A percentile compares a stretch with the other conserved stretches of the same genome.
Evolutionary conservation across 2,113 vertebrate genomes (phyloP).

Genomic region (Tachysurus vachellii): DNA sequence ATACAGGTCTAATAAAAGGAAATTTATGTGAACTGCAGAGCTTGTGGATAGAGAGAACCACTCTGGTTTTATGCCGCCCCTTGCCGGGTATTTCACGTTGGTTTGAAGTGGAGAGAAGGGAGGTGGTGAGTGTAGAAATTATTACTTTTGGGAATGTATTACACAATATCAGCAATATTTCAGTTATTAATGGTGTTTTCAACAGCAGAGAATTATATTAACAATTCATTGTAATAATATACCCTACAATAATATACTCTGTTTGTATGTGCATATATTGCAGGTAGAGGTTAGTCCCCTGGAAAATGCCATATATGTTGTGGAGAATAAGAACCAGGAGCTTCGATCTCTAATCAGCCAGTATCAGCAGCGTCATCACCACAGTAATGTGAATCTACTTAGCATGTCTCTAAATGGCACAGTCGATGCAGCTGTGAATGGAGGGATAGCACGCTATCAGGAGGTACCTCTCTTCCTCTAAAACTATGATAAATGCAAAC

Average conservation of each 20-base stretch:
- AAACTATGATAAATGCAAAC: not conserved
- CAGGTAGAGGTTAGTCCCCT: slow-evolving; percentile 97
- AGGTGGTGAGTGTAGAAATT: slow-evolving; percentile 83
- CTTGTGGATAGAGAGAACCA: slow-evolving; percentile 97
- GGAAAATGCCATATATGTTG: slow-evolving; percentile 93
- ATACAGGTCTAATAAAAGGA: not conserved
- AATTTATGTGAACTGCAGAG: slow-evolving; percentile 75
- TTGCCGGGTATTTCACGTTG: slow-evolving; percentile 96
- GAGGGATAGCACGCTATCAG: slow-evolving; percentile 94
- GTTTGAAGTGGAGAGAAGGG: slow-evolving; percentile 97
- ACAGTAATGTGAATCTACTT: slow-evolving; percentile 94
- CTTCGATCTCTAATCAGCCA: slow-evolving; percentile 92
- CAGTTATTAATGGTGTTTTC: not conserved
- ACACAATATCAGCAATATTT: not conserved
- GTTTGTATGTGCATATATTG: slow-evolving; percentile 19
- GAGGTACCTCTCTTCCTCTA: slow-evolving; percentile 76
- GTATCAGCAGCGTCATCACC: slow-evolving; percentile 94
- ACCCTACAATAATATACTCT: not conserved
- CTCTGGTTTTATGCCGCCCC: slow-evolving; percentile 89
- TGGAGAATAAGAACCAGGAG: slow-evolving; percentile 99
- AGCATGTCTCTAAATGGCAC: slow-evolving; percentile 99
- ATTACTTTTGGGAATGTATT: not conserved
- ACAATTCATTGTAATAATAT: not conserved
- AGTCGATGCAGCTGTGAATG: slow-evolving; percentile 94
- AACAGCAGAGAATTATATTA: not conserved